A percentile compares a stretch with the other conserved stretches of the same genome.
Conservation (phyloP, 1,140 invertebrate species). For the Drosophila navojoa region DNA sequence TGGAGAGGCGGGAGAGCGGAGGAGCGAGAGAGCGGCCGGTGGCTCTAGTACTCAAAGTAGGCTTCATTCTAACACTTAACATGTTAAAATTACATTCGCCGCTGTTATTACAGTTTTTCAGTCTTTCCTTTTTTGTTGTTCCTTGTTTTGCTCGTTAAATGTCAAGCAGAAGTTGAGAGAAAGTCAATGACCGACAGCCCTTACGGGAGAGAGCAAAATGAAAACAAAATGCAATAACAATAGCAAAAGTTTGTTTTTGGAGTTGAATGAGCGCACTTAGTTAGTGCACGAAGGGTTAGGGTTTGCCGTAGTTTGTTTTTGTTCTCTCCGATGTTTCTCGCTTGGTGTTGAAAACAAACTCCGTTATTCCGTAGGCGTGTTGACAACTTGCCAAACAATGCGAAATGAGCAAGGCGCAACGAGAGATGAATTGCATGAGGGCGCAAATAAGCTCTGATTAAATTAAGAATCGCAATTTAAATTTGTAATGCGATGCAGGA, state of each 20-base stretch:
- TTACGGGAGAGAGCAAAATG: slow-evolving; percentile 23
- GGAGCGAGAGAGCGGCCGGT: not conserved
- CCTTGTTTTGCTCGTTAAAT: slow-evolving; percentile 66
- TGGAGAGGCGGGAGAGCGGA: not conserved
- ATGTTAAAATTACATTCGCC: slow-evolving; percentile 68
- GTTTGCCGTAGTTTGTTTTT: slow-evolving; percentile 25
- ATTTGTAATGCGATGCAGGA: slow-evolving; percentile 7
- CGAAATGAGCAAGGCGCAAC: slow-evolving; percentile 17
- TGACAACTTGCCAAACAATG: slow-evolving; percentile 42
- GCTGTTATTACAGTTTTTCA: slow-evolving; percentile 42
- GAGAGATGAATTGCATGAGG: slow-evolving; percentile 13
- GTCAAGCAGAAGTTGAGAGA: slow-evolving; percentile 72
- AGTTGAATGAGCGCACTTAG: slow-evolving; percentile 76
- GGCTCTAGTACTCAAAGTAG: slow-evolving; percentile 60
- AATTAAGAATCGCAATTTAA: slow-evolving; percentile 37
- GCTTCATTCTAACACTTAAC: slow-evolving; percentile 80
- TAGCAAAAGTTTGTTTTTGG: slow-evolving; percentile 74
- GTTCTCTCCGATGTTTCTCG: slow-evolving; percentile 4
- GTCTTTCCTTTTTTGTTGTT: slow-evolving; percentile 24
- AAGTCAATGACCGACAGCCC: slow-evolving; percentile 70
- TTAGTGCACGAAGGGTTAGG: slow-evolving; percentile 56
- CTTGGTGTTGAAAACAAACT: slow-evolving; percentile 41
- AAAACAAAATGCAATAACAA: slow-evolving; percentile 73
- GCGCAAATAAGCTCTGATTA: slow-evolving; percentile 32
- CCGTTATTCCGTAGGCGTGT: slow-evolving; percentile 42